Conservation (phyloP, 2,113 vertebrate genomes). For the Otocyon megalotis region DNA sequence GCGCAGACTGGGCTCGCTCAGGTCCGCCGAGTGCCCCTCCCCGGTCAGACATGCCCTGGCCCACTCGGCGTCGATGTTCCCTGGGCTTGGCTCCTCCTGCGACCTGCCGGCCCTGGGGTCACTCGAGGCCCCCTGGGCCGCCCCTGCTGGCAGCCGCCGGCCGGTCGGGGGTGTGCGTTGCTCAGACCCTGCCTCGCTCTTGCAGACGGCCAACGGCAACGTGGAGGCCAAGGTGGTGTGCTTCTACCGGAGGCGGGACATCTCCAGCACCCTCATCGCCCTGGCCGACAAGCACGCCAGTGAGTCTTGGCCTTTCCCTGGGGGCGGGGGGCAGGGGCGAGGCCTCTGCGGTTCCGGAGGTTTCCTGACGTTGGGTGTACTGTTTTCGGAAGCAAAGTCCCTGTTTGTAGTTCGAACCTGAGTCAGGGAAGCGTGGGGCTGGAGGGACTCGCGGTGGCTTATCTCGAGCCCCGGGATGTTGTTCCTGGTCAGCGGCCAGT, state of each 20-base stretch:
- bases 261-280: constrained; percentile 97
- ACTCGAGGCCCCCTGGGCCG: too few species aligned
- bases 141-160: not conserved
- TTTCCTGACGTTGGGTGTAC: too few species aligned
- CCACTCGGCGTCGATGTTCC: too few species aligned
- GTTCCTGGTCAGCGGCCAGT: not conserved
- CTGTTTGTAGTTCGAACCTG: fast-evolving
- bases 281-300: constrained; percentile 98
- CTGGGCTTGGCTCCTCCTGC: fast-evolving
- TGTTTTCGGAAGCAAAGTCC: not conserved
- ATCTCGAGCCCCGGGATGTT: fast-evolving
- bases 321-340: fast-evolving
- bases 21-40: fast-evolving
- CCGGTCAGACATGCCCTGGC: not conserved
- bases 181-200: constrained; percentile 73
- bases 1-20: not conserved
- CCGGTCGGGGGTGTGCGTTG: fast-evolving
- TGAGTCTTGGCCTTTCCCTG: constrained; percentile 89
- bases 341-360: not conserved
- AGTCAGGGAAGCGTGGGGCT: fast-evolving
- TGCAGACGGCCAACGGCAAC: constrained; percentile 98
- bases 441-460: too few species aligned
- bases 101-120: too few species aligned
- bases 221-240: constrained; percentile 99
- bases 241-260: constrained; percentile 98